phyloP scores from a whole-genome alignment of 2,888 invertebrate genomes.

The Tenodera sinensis region DNA sequence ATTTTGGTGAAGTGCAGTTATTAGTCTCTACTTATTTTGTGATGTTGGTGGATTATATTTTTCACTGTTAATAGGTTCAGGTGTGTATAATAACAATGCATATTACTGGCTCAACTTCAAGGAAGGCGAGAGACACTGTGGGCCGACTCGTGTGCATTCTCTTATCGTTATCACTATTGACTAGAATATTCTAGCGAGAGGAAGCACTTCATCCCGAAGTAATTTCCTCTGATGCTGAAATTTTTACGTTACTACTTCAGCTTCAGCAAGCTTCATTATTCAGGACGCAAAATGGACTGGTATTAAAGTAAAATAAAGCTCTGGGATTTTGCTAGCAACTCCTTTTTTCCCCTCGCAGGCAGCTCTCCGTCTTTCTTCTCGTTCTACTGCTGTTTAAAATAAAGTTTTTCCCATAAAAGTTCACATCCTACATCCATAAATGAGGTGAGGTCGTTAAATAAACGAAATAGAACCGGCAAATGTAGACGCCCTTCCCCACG shows the following conservation, averaged over 20 bases:
- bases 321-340: constrained; percentile 4
- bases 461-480: constrained; percentile 18
- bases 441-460: constrained; percentile 26
- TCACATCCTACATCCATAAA: constrained; percentile 21
- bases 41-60: too few relatives aligned
- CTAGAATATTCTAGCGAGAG: neutral
- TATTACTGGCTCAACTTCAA: too few relatives aligned
- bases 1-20: too few relatives aligned
- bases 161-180: neutral
- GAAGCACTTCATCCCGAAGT: neutral
- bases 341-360: neutral
- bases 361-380: neutral
- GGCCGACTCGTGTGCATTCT: neutral
- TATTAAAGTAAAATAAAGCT: constrained; percentile 18
- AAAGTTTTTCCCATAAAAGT: constrained; percentile 18
- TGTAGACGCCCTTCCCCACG: neutral
- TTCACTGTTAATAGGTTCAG: too few relatives aligned
- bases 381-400: constrained; percentile 1
- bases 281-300: constrained; percentile 17
- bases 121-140: too few relatives aligned
- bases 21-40: too few relatives aligned
- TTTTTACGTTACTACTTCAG: neutral
- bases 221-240: neutral
- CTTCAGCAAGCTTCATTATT: constrained; percentile 3
- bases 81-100: too few relatives aligned